Percentiles rank a stretch among this genome's conserved stretches.
Conservation (phyloP, 2,113 vertebrate genomes). For the Poeciliopsis retropinna region DNA sequence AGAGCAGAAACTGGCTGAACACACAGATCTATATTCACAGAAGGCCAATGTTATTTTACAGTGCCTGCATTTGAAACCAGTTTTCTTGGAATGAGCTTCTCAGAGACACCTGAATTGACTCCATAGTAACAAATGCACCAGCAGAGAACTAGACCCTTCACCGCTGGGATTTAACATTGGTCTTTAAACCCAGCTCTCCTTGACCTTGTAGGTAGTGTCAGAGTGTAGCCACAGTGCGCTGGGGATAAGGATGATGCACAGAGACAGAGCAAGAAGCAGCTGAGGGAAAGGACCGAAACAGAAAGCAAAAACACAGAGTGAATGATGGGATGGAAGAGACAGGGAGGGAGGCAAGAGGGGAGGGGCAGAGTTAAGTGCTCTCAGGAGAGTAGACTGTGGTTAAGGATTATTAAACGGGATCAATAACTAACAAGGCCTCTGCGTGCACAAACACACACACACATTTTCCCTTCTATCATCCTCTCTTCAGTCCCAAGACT, state of each 20-base stretch:
- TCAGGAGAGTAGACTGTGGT: slow-evolving; percentile 67
- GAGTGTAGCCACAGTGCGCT: not conserved
- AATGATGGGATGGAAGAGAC: slow-evolving; percentile 21
- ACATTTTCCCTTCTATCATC: slow-evolving; percentile 10
- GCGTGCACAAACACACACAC: slow-evolving; percentile 2
- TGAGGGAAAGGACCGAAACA: slow-evolving; percentile 6
- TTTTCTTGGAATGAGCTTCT: slow-evolving; percentile 23
- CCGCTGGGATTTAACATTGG: slow-evolving; percentile 43
- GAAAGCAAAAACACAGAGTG: slow-evolving; percentile 18
- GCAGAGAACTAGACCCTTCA: slow-evolving; percentile 15
- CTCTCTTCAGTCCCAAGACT: slow-evolving; percentile 5
- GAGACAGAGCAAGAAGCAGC: slow-evolving; percentile 10
- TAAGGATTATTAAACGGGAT: slow-evolving; percentile 80
- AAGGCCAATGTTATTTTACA: not conserved
- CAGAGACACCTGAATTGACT: slow-evolving; percentile 14
- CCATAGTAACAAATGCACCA: slow-evolving; percentile 30
- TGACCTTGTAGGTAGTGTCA: slow-evolving; percentile 37
- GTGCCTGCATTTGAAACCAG: not conserved
- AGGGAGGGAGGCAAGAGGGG: slow-evolving; percentile 17
- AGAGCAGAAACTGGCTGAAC: slow-evolving; percentile 13
- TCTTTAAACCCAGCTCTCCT: slow-evolving; percentile 51
- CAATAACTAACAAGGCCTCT: slow-evolving; percentile 77
- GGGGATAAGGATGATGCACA: slow-evolving; percentile 16
- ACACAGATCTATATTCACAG: slow-evolving; percentile 5
- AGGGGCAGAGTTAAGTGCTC: slow-evolving; percentile 72